These are phyloP conservation scores for Hemibates koningsi DNA, from an alignment of 2,113 vertebrate genomes.

Conservation along the genomic window DNA sequence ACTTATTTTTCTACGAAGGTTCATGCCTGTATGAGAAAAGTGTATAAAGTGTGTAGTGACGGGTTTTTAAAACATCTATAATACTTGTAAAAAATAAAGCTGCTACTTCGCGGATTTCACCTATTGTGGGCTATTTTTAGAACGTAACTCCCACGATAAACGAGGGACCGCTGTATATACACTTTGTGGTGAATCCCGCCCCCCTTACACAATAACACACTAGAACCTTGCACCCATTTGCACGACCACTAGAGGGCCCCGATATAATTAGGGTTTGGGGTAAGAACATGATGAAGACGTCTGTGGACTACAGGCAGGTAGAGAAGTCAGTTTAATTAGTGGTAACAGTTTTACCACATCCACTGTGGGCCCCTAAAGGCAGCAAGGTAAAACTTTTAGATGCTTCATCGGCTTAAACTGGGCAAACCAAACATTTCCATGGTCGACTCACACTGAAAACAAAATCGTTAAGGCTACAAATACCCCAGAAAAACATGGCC, in stretches of 20 bases:
- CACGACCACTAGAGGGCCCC: background rate
- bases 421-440: background rate
- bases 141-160: too few species aligned
- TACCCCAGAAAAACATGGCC: background rate
- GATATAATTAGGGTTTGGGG: background rate
- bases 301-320: background rate
- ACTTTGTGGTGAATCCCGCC: background rate
- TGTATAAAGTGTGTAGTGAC: too few species aligned
- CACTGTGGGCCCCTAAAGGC: background rate
- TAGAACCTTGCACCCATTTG: background rate
- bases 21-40: too few species aligned
- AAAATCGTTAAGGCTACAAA: background rate
- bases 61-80: too few species aligned
- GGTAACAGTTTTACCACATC: background rate
- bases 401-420: background rate
- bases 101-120: too few species aligned
- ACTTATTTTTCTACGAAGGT: too few species aligned
- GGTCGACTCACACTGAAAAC: background rate
- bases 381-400: background rate
- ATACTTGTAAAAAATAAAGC: too few species aligned
- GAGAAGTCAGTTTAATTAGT: background rate
- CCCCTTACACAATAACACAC: background rate
- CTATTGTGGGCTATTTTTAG: too few species aligned
- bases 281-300: background rate
- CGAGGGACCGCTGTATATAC: background rate